phyloP scores from a whole-genome alignment of 2,888 invertebrate species.

The Nephrotoma flavescens region DNA sequence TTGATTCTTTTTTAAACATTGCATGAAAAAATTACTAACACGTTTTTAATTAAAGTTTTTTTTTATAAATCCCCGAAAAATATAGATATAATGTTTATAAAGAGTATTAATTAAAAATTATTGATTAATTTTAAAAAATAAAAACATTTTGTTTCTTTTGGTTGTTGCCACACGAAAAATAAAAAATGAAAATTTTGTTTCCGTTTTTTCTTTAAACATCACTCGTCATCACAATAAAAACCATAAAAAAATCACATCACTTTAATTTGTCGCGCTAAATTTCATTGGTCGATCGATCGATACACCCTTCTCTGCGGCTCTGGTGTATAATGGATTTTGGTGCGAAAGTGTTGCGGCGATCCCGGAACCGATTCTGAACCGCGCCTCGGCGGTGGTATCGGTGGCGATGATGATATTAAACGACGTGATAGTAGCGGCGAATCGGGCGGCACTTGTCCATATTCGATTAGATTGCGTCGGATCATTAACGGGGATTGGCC shows the following conservation, averaged over 20 bases:
- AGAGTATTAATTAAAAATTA: background rate
- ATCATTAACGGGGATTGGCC: constrained; percentile 39
- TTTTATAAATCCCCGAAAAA: background rate
- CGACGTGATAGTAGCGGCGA: constrained; percentile 41
- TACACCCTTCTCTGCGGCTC: constrained; percentile 41
- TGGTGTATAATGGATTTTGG: constrained; percentile 44
- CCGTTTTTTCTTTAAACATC: background rate
- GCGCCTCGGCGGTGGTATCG: constrained; percentile 35
- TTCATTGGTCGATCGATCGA: constrained; percentile 34
- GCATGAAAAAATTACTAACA: background rate
- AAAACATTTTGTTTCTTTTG: background rate
- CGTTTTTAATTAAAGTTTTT: background rate
- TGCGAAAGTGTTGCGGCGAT: constrained; percentile 49
- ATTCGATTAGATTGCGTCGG: constrained; percentile 42
- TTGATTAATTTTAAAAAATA: background rate
- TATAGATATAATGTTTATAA: background rate
- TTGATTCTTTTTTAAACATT: background rate
- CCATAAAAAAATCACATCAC: constrained; percentile 23
- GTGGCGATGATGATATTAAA: constrained; percentile 35
- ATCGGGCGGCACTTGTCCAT: constrained; percentile 26
- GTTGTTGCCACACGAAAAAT: background rate
- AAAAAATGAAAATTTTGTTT: background rate
- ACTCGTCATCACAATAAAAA: constrained; percentile 4
- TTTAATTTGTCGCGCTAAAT: constrained; percentile 31
- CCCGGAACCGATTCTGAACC: constrained; percentile 57